Evolutionary conservation across 2,113 vertebrate species (phyloP).

Genomic region (Megalops atlanticus): DNA sequence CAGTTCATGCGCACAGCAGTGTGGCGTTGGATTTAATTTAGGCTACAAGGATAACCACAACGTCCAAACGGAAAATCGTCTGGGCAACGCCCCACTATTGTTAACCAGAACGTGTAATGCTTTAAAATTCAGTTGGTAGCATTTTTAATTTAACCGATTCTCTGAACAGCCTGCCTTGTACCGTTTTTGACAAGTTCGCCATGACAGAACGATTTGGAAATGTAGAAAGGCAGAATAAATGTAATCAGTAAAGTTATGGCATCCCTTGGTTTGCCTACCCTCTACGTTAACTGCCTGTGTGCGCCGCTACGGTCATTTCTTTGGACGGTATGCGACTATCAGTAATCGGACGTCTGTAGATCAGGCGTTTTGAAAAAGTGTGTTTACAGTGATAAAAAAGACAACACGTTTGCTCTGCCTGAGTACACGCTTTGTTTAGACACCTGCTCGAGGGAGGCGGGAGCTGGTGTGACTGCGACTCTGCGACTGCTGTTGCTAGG

Average conservation of each 20-base stretch:
- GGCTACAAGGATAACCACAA: background rate
- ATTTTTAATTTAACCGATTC: too few species aligned
- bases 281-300: too few species aligned
- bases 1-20: background rate
- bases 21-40: background rate
- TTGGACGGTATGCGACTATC: too few species aligned
- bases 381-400: conserved; percentile 1
- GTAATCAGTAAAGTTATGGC: too few species aligned
- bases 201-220: too few species aligned
- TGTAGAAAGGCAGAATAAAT: too few species aligned
- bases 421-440: conserved; percentile 11
- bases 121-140: too few species aligned
- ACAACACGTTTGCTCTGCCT: background rate
- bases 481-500: background rate
- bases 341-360: background rate
- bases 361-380: background rate
- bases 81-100: conserved; percentile 3
- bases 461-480: background rate
- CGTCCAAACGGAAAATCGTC: background rate
- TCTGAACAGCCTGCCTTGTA: too few species aligned
- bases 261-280: too few species aligned
- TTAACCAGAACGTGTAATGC: too few species aligned
- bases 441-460: background rate
- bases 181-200: too few species aligned
- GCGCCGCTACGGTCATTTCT: too few species aligned